Evolutionary conservation across 1,140 invertebrate genomes (phyloP).

Genomic region (Plectrocnemia conspersa): DNA sequence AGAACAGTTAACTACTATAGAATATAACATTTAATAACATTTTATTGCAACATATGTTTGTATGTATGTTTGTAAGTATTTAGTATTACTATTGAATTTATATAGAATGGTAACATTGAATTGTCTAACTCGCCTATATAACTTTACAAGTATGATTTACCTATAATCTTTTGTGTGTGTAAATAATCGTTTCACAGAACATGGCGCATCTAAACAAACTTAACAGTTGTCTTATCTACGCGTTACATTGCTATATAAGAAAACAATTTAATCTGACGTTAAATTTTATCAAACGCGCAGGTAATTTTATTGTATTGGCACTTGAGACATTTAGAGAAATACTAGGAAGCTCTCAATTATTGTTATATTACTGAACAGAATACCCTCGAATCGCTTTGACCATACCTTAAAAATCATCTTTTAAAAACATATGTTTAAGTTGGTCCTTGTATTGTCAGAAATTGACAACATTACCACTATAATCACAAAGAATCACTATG

Average conservation of each 20-base stretch:
- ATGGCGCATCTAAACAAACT: constrained; percentile 14
- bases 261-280: constrained; percentile 28
- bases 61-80: no score
- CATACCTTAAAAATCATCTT: constrained; percentile 20
- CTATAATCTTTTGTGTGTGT: not conserved
- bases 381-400: constrained; percentile 26
- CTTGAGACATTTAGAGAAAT: constrained; percentile 36
- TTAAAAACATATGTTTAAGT: constrained; percentile 26
- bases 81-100: no score
- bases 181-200: not conserved
- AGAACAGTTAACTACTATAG: no score
- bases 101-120: not conserved
- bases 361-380: constrained; percentile 34
- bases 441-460: constrained; percentile 34
- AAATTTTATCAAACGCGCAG: constrained; percentile 30
- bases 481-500: constrained; percentile 11
- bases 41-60: no score
- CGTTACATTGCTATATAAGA: constrained; percentile 26
- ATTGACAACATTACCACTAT: constrained; percentile 28
- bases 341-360: constrained; percentile 37
- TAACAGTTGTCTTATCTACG: constrained; percentile 32
- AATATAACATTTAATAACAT: no score
- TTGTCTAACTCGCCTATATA: not conserved
- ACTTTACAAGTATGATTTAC: not conserved
- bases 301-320: constrained; percentile 34